A percentile compares a stretch with the other conserved stretches of the same genome.
Conservation (phyloP, 2,113 vertebrate genomes). For the Pseudorasbora parva region DNA sequence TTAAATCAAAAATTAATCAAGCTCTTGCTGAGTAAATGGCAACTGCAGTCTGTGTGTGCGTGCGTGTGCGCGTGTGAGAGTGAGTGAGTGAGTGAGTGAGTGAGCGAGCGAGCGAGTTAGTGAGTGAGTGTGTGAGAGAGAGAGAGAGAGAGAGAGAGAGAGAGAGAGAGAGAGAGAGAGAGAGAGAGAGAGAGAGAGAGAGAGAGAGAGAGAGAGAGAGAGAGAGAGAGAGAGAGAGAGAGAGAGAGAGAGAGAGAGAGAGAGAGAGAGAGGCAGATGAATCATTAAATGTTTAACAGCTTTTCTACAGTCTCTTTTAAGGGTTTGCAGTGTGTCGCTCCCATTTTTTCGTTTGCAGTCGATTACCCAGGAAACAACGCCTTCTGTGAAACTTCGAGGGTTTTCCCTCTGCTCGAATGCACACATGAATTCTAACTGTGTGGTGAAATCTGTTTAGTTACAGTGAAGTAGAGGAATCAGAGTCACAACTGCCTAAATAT, state of each 20-base stretch:
- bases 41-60: not conserved
- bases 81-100: too few relatives aligned
- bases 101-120: too few relatives aligned
- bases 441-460: constrained; percentile 4
- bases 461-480: not conserved
- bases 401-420: not conserved
- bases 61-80: too few relatives aligned
- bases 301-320: constrained; percentile 26
- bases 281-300: constrained; percentile 32
- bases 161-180: too few relatives aligned
- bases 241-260: too few relatives aligned
- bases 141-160: too few relatives aligned
- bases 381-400: constrained; percentile 21
- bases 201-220: too few relatives aligned
- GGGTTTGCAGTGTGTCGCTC: constrained; percentile 9
- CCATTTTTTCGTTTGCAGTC: not conserved
- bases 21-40: constrained; percentile 23
- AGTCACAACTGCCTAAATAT: not conserved
- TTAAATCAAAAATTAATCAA: constrained; percentile 15
- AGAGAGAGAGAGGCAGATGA: too few relatives aligned
- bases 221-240: too few relatives aligned
- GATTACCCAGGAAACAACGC: constrained; percentile 18
- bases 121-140: too few relatives aligned
- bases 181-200: too few relatives aligned
- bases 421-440: constrained; percentile 5